Evolutionary conservation across 1,140 invertebrate genomes (phyloP), one percentile per base, ranked within the genome.

Genomic region (Calliopsis andreniformis): DNA sequence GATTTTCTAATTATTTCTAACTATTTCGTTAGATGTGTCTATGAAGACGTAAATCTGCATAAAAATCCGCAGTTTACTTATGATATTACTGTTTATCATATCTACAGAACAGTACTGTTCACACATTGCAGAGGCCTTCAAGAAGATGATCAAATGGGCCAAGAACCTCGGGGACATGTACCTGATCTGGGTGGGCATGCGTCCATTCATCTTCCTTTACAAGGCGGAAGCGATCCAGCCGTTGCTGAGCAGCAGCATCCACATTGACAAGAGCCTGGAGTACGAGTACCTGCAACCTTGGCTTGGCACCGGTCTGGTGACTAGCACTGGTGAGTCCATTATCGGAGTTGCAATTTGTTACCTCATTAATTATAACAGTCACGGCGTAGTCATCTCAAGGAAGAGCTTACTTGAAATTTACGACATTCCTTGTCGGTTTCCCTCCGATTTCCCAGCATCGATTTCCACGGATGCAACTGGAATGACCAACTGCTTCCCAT

Each of bases 231-330:
- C 76, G 3, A 84, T 90, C 16, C 86, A 92, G 66, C 85, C 88
- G 4, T 8, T 92, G 42, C 77, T 92, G 0, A 88, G 85, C 59
- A 89, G 88, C 32, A 88, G 86, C 35, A 92, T 93, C 71, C 92
- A 94, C 76, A 92, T 95, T 18, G 92, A 94, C 68, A 96, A 96
- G 83, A 92, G 94, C 16, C 83, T 90, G 7, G 94, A 94, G 73
- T 96, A 96, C 83, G 81, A 91, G 43, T 94, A 94, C 76, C 86
- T 96, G 0, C 91, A 93, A 51, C 93, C 93, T 0, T 95, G 94
- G 94, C 90, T 95, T 7, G 94, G 94, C n/a, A 90, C 89, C n/a
- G 94, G 94, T 20, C 89, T 95, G 4, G 85, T 95, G 6, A 93
- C 92, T 2, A 93, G 93, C 42, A 87, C 79, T 45, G 92, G 92